A percentile compares a stretch with the other conserved stretches of the same genome.
Evolutionary conservation across 2,888 invertebrate species (phyloP).

Genomic region (Sinopyrophorus schimmeli): DNA sequence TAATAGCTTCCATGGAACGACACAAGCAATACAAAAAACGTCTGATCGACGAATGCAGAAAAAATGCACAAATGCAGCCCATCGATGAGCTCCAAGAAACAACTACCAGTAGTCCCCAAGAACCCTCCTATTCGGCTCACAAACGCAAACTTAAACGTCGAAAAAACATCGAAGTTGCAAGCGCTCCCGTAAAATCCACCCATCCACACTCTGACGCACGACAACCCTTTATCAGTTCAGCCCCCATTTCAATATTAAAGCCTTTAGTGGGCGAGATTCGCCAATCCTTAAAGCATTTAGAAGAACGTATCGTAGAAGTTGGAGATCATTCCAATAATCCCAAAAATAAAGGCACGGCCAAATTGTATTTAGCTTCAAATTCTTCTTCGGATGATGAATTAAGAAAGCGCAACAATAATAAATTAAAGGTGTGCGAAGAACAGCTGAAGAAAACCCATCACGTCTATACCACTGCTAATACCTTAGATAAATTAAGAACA

Average conservation of each 20-base stretch:
- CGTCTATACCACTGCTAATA: slow-evolving; percentile 45
- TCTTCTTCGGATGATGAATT: neutral
- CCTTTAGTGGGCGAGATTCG: slow-evolving; percentile 30
- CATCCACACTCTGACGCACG: neutral
- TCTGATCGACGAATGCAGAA: slow-evolving; percentile 35
- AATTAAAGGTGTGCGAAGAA: neutral
- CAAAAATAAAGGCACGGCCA: neutral
- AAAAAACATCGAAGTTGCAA: slow-evolving; percentile 4
- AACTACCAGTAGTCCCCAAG: too few species aligned
- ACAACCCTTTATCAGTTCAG: slow-evolving; percentile 1
- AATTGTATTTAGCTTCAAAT: neutral
- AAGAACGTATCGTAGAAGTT: slow-evolving; percentile 28
- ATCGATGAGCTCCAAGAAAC: neutral
- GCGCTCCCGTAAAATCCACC: neutral
- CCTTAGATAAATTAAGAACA: slow-evolving; percentile 42
- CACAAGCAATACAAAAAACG: slow-evolving; percentile 39
- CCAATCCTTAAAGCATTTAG: slow-evolving; percentile 31
- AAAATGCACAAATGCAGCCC: neutral
- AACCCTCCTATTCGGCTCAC: neutral
- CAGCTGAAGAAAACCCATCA: slow-evolving; percentile 35
- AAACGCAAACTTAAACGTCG: slow-evolving; percentile 7
- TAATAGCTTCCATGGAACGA: slow-evolving; percentile 43
- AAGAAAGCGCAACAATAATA: neutral
- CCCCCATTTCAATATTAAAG: slow-evolving; percentile 12
- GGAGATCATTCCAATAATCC: slow-evolving; percentile 19